phyloP scores from a whole-genome alignment of 2,797 vertebrate genomes.

The Aeoliscus strigatus region DNA sequence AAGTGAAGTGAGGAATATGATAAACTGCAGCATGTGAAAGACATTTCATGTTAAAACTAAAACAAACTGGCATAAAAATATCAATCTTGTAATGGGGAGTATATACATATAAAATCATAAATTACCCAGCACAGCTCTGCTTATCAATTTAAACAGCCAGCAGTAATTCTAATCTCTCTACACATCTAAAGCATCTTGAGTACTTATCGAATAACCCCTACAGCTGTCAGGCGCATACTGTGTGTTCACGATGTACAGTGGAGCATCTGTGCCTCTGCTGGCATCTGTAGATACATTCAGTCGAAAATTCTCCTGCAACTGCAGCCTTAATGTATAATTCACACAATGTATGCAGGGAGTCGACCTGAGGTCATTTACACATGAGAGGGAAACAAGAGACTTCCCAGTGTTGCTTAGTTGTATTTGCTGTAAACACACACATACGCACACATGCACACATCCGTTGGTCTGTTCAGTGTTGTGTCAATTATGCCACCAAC shows the following conservation, averaged over 20 bases:
- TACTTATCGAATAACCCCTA: conserved; percentile 18
- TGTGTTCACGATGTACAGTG: conserved; percentile 11
- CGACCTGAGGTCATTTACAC: conserved; percentile 18
- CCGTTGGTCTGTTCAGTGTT: no score
- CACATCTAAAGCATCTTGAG: conserved; percentile 16
- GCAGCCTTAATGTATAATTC: conserved; percentile 51
- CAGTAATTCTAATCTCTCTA: conserved; percentile 10
- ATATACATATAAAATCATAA: background rate
- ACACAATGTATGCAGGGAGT: conserved; percentile 31
- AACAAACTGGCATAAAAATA: background rate
- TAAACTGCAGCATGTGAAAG: conserved; percentile 32
- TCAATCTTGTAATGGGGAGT: background rate
- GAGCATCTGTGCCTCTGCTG: conserved; percentile 37
- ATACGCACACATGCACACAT: no score
- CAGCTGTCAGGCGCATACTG: conserved; percentile 34
- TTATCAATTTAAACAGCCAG: conserved; percentile 9
- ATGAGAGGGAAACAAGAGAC: conserved; percentile 9
- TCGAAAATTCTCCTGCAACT: conserved; percentile 48
- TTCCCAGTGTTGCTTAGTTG: conserved; percentile 14
- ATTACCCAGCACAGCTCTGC: background rate
- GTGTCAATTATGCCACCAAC: no score
- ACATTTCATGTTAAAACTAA: conserved; percentile 39
- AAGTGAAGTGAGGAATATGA: conserved; percentile 36
- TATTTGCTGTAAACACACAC: conserved; percentile 22
- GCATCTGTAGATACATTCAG: conserved; percentile 50